phyloP scores from a whole-genome alignment of 1,140 invertebrate species.

The Physella acuta region DNA sequence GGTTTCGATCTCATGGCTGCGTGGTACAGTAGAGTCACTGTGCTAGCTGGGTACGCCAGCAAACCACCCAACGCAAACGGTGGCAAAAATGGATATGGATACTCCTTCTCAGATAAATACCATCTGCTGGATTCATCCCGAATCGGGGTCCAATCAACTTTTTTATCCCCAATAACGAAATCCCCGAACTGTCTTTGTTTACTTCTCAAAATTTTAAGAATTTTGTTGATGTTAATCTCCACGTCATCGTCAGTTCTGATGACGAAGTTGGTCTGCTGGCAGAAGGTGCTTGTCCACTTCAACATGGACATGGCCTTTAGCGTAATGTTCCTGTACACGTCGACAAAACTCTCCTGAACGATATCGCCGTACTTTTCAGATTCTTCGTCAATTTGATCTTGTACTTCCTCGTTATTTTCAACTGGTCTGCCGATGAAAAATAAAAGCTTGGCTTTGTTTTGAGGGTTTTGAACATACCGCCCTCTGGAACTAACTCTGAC shows the following conservation, averaged over 20 bases:
- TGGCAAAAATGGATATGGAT: constrained; percentile 46
- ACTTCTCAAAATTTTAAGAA: constrained; percentile 15
- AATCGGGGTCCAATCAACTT: constrained; percentile 30
- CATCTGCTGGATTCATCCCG: constrained; percentile 54
- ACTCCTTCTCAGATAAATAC: constrained; percentile 50
- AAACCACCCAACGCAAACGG: constrained; percentile 46
- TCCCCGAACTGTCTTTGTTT: not conserved
- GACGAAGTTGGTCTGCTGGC: constrained; percentile 62
- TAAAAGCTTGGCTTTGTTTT: constrained; percentile 3
- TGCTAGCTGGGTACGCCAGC: constrained; percentile 52
- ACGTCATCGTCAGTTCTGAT: constrained; percentile 62
- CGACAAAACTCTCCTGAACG: constrained; percentile 76
- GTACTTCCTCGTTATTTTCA: not conserved
- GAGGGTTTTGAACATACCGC: not conserved
- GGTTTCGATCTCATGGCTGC: constrained; percentile 35
- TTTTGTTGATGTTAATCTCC: constrained; percentile 31
- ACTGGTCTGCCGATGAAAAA: constrained; percentile 19
- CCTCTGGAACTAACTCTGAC: not conserved
- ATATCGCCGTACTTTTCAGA: constrained; percentile 69
- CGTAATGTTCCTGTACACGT: constrained; percentile 80
- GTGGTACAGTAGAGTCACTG: constrained; percentile 42
- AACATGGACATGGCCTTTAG: constrained; percentile 82
- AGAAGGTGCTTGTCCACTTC: constrained; percentile 75
- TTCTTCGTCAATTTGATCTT: constrained; percentile 59
- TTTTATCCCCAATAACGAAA: constrained; percentile 32